Percentiles rank a stretch among this genome's conserved stretches.
These are phyloP conservation scores for Tetrax tetrax DNA, from an alignment of 2,113 vertebrate genomes.

Conservation along the genomic window DNA sequence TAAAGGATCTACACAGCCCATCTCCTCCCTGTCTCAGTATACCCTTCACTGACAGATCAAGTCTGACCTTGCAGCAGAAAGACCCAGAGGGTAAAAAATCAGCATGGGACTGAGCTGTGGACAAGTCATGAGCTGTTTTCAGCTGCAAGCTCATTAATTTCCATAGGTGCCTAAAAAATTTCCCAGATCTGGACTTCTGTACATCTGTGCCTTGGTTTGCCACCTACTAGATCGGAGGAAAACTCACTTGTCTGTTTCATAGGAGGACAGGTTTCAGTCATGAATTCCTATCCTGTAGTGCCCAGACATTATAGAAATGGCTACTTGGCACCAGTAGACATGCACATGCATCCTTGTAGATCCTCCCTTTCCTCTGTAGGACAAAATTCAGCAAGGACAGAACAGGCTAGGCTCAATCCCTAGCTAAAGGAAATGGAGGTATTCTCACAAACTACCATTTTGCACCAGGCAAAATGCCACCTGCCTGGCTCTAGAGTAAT, in stretches of 20 bases:
- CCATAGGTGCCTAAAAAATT: not conserved
- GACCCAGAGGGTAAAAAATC: not conserved
- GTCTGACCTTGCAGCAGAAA: not conserved
- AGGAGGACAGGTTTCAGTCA: not conserved
- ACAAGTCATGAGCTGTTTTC: not conserved
- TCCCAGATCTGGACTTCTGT: not conserved
- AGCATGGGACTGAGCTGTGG: not conserved
- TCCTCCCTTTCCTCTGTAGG: not conserved
- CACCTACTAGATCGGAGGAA: not conserved
- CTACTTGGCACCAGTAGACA: not conserved
- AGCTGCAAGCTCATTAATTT: constrained; percentile 4
- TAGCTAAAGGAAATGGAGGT: not conserved
- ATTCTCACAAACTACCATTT: not conserved
- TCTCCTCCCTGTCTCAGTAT: not conserved
- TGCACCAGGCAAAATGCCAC: not conserved
- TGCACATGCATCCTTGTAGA: not conserved
- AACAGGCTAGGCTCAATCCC: not conserved
- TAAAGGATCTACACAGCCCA: not conserved
- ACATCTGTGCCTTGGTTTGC: not conserved
- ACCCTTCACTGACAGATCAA: not conserved
- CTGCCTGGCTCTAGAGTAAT: not conserved
- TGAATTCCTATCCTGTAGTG: not conserved
- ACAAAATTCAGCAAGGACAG: not conserved
- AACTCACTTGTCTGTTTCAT: not conserved
- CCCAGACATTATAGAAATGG: accelerated